Percentiles rank a stretch among this genome's conserved stretches.
Evolutionary conservation across 1,140 invertebrate genomes (phyloP).

Genomic region (Brachystomella parvula): DNA sequence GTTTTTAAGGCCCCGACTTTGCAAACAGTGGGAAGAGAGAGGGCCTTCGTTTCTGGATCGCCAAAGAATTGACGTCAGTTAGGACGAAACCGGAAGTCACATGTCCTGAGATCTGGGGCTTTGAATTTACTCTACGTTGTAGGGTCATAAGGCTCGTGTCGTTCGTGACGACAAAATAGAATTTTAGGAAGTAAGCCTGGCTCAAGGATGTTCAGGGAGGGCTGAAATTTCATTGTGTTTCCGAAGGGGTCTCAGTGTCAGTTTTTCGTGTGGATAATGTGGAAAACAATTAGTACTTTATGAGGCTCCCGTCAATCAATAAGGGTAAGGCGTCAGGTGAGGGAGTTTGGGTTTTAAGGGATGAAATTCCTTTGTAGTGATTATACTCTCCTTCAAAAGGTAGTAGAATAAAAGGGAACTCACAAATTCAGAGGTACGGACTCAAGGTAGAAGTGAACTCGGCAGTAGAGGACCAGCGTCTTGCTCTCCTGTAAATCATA

Average conservation of each 20-base stretch:
- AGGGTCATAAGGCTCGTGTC: too few relatives aligned
- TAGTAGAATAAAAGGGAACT: slow-evolving; percentile 42
- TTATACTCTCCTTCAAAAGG: slow-evolving; percentile 39
- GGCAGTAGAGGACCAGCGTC: slow-evolving; percentile 78
- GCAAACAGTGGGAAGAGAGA: too few relatives aligned
- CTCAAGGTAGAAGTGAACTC: slow-evolving; percentile 92
- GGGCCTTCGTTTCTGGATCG: too few relatives aligned
- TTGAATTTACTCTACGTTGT: too few relatives aligned
- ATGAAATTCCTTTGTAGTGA: background rate
- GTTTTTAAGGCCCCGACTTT: too few relatives aligned
- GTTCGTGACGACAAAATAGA: too few relatives aligned
- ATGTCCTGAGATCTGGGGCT: too few relatives aligned
- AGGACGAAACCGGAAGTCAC: too few relatives aligned
- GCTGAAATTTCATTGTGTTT: background rate
- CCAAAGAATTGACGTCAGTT: too few relatives aligned
- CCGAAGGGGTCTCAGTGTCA: slow-evolving; percentile 7
- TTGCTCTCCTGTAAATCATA: slow-evolving; percentile 27
- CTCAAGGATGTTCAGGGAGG: too few relatives aligned
- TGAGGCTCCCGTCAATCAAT: slow-evolving; percentile 15
- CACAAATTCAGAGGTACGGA: slow-evolving; percentile 70
- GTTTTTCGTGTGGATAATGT: background rate
- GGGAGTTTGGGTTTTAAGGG: background rate
- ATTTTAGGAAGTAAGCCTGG: too few relatives aligned
- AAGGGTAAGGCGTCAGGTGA: background rate
- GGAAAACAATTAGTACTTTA: slow-evolving; percentile 20